Conservation (phyloP, 2,113 vertebrate species). For the Edolisoma coerulescens region DNA sequence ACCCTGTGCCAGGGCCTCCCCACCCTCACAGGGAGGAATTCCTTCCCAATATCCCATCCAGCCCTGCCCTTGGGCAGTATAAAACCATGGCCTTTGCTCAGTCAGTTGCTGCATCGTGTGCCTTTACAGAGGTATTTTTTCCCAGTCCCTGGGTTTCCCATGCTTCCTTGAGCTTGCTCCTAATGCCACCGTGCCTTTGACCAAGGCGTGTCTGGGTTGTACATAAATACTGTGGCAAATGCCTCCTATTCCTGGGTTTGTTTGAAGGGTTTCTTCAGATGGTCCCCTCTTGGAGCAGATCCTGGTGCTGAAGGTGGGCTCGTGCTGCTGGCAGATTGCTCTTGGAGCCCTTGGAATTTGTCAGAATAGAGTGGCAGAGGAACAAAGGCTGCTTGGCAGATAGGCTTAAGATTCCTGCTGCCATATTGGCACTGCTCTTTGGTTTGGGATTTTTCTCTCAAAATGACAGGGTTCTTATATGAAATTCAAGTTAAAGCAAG, state of each 20-base stretch:
- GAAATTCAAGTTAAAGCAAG: neutral
- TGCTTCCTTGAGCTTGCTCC: neutral
- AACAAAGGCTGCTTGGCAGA: conserved; percentile 40
- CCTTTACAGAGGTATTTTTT: neutral
- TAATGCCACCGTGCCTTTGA: neutral
- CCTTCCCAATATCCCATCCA: neutral
- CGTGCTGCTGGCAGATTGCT: neutral
- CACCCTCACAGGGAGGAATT: rapidly evolving
- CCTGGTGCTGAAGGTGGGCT: neutral
- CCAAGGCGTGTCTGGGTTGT: neutral
- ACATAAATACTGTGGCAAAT: neutral
- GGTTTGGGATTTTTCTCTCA: neutral
- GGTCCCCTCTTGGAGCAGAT: neutral
- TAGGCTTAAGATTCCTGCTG: neutral
- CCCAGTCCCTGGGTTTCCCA: neutral
- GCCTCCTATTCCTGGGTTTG: neutral
- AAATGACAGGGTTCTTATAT: neutral
- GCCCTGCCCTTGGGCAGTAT: neutral
- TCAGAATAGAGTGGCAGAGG: neutral
- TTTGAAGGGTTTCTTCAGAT: neutral
- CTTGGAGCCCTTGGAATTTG: neutral
- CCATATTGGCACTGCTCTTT: neutral
- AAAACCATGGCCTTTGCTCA: neutral
- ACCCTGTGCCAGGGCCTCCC: neutral
- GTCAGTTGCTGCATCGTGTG: neutral